These are phyloP conservation scores for Pseudotriccus pelzelni DNA, from an alignment of 2,797 vertebrate species.

Conservation along the genomic window DNA sequence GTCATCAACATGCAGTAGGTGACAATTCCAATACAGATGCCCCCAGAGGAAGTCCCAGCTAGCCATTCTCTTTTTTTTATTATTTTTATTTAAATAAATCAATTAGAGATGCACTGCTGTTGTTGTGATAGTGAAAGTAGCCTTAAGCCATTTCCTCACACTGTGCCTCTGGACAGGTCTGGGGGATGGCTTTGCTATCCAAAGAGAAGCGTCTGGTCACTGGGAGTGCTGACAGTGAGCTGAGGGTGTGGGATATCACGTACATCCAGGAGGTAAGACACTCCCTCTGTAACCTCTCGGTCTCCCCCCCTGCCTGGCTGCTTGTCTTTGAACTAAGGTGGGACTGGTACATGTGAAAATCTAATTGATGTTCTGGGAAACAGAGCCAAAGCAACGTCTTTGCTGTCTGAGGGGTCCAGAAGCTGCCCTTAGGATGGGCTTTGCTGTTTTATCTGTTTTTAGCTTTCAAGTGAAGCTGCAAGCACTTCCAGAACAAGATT, in stretches of 20 bases:
- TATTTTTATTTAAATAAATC: neutral
- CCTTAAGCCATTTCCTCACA: neutral
- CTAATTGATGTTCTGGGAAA: neutral
- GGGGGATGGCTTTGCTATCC: slow-evolving; percentile 89
- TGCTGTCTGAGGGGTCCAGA: neutral
- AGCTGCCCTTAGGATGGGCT: neutral
- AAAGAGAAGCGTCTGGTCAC: slow-evolving; percentile 87
- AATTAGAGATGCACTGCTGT: neutral
- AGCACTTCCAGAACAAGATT: neutral
- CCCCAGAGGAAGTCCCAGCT: neutral
- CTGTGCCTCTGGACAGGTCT: slow-evolving; percentile 79
- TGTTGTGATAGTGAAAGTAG: neutral
- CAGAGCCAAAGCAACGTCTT: neutral
- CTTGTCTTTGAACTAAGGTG: neutral
- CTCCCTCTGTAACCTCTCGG: neutral
- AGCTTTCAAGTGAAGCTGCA: neutral
- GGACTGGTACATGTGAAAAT: neutral
- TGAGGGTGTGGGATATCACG: slow-evolving; percentile 89
- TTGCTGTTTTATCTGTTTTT: neutral
- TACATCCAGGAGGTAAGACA: slow-evolving; percentile 86
- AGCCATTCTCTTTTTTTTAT: neutral
- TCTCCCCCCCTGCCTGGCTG: neutral
- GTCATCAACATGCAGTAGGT: neutral
- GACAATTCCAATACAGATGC: neutral
- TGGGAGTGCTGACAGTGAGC: slow-evolving; percentile 93